phyloP scores from a whole-genome alignment of 2,888 invertebrate genomes.

The Lamellibrachia satsuma region DNA sequence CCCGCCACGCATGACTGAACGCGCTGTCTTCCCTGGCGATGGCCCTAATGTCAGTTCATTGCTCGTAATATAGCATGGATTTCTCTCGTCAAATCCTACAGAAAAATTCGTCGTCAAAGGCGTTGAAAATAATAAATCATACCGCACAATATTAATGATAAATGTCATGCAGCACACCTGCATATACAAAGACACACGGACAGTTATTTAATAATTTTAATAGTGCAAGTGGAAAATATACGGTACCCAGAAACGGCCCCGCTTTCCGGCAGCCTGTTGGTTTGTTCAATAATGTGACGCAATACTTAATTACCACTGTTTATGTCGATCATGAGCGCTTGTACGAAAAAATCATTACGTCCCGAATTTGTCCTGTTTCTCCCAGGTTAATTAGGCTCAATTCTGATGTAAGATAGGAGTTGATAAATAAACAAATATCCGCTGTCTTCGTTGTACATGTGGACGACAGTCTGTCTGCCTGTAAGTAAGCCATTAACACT shows the following conservation, averaged over 20 bases:
- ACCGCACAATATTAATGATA: background rate
- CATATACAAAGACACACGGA: background rate
- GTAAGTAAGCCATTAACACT: background rate
- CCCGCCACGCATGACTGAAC: background rate
- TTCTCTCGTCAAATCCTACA: background rate
- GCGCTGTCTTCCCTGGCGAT: background rate
- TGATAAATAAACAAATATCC: no score
- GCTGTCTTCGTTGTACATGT: background rate
- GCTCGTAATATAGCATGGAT: background rate
- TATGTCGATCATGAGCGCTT: background rate
- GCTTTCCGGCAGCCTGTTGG: background rate
- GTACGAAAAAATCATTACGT: background rate
- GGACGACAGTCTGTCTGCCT: background rate
- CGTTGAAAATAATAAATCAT: background rate
- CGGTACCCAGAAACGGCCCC: no score
- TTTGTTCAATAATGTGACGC: background rate
- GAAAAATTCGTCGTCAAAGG: background rate
- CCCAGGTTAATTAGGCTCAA: background rate
- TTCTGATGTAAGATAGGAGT: background rate
- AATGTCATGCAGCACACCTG: background rate
- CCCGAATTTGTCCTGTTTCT: background rate
- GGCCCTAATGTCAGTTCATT: background rate
- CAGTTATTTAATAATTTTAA: background rate
- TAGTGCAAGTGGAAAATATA: background rate
- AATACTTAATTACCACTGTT: slow-evolving; percentile 8